A percentile compares a stretch with the other conserved stretches of the same genome.
phyloP scores from a whole-genome alignment of 1,140 invertebrate species.

The Protaetia brevitarsis region DNA sequence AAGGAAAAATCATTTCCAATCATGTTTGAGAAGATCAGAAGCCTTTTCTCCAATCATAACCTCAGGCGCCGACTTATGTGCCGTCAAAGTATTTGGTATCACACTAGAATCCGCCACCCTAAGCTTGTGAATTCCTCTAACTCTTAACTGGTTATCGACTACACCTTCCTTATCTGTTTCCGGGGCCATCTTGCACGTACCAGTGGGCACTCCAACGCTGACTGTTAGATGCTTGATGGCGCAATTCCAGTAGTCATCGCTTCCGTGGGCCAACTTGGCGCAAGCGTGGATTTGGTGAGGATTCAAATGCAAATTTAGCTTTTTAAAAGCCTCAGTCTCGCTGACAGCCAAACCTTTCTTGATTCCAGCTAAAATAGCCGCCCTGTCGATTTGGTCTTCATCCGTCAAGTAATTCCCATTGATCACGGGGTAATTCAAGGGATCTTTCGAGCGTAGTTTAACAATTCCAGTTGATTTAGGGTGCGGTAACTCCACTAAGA shows the following conservation, averaged over 20 bases:
- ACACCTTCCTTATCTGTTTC: conserved; percentile 53
- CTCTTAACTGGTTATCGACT: conserved; percentile 54
- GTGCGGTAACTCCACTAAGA: conserved; percentile 65
- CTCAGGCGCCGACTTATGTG: conserved; percentile 54
- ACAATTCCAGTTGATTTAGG: conserved; percentile 67
- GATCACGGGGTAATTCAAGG: conserved; percentile 61
- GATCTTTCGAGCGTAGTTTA: conserved; percentile 57
- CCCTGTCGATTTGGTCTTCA: conserved; percentile 46
- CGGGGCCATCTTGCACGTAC: conserved; percentile 67
- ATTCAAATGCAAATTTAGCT: conserved; percentile 34
- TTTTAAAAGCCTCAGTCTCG: conserved; percentile 44
- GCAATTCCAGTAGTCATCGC: conserved; percentile 60
- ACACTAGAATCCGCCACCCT: conserved; percentile 59
- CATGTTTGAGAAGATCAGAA: conserved; percentile 50
- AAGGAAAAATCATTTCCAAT: conserved; percentile 35
- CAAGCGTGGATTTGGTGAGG: conserved; percentile 47
- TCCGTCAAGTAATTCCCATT: conserved; percentile 62
- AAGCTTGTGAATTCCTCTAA: conserved; percentile 52
- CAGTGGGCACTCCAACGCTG: conserved; percentile 59
- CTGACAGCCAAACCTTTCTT: conserved; percentile 36
- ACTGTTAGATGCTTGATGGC: conserved; percentile 52
- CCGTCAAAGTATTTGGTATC: conserved; percentile 54
- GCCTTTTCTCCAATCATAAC: conserved; percentile 57
- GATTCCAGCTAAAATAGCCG: conserved; percentile 43
- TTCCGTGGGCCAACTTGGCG: conserved; percentile 39